These are phyloP conservation scores for Crossaster papposus DNA, from an alignment of 53 echinoderm and acorn worm species.

Conservation along the genomic window DNA sequence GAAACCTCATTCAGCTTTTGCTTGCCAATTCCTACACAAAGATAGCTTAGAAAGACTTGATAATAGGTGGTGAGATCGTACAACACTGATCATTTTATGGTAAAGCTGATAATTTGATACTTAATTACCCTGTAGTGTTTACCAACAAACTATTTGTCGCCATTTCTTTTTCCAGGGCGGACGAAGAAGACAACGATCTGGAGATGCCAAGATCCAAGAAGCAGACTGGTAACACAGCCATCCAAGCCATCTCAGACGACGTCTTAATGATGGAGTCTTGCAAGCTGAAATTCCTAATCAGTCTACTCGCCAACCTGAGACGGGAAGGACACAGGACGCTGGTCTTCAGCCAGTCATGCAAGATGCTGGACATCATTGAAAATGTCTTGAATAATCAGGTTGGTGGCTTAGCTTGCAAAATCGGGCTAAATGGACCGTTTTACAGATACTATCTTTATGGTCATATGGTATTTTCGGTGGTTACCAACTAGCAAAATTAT, in stretches of 20 bases:
- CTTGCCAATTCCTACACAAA: slow-evolving; percentile 78
- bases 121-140: not conserved
- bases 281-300: slow-evolving; percentile 84
- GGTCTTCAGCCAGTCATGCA: slow-evolving; percentile 96
- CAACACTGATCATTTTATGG: too few species aligned
- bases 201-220: slow-evolving; percentile 19
- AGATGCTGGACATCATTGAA: slow-evolving; percentile 96
- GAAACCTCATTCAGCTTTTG: slow-evolving; percentile 86
- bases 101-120: too few species aligned
- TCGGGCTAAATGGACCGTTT: too few species aligned
- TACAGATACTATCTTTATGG: too few species aligned
- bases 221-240: slow-evolving; percentile 59
- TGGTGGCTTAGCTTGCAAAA: not conserved
- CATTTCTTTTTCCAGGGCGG: not conserved
- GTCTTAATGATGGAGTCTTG: slow-evolving; percentile 80
- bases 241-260: slow-evolving; percentile 74
- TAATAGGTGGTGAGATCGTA: slow-evolving; percentile 60
- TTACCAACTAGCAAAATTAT: too few species aligned
- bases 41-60: slow-evolving; percentile 77
- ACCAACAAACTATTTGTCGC: not conserved
- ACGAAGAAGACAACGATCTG: slow-evolving; percentile 66
- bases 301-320: slow-evolving; percentile 73
- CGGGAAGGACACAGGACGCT: slow-evolving; percentile 85
- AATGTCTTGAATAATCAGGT: slow-evolving; percentile 83
- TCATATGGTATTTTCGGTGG: too few species aligned